A percentile compares a stretch with the other conserved stretches of the same genome.
Conservation (phyloP, 2,888 invertebrate genomes). For the Gastracanthus pulcherrimus region DNA sequence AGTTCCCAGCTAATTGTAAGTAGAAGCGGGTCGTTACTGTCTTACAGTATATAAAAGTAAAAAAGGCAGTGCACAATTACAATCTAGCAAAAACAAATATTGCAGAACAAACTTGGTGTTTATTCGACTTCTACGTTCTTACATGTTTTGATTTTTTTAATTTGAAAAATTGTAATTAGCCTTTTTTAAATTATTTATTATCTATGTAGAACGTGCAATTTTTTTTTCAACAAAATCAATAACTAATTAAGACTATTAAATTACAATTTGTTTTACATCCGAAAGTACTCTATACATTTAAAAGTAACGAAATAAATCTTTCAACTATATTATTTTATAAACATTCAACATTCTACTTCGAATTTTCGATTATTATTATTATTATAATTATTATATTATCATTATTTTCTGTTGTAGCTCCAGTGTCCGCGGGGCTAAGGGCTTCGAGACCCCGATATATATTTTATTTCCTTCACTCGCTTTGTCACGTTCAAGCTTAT, state of each 20-base stretch:
- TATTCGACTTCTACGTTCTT: not conserved
- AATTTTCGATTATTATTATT: not conserved
- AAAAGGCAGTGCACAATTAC: slow-evolving; percentile 38
- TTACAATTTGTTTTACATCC: slow-evolving; percentile 1
- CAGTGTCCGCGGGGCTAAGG: slow-evolving; percentile 32
- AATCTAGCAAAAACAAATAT: not conserved
- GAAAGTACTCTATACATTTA: not conserved
- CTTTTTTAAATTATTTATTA: not conserved
- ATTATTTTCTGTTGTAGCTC: not conserved
- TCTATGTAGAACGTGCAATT: not conserved
- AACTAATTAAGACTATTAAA: not conserved
- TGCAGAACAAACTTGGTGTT: not conserved
- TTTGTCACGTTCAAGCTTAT: slow-evolving; percentile 49
- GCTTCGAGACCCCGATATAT: slow-evolving; percentile 38
- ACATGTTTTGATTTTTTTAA: not conserved
- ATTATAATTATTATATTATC: no score
- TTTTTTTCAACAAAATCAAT: no score
- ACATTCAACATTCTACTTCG: not conserved
- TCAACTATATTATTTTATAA: not conserved
- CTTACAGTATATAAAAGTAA: slow-evolving; percentile 50
- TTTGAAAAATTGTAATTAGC: not conserved
- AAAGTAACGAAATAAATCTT: slow-evolving; percentile 2
- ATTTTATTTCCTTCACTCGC: slow-evolving; percentile 26
- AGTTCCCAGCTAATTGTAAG: slow-evolving; percentile 19
- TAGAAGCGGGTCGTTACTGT: slow-evolving; percentile 25